phyloP scores from a whole-genome alignment of 2,888 invertebrate species.

The Tenthredo amoena region DNA sequence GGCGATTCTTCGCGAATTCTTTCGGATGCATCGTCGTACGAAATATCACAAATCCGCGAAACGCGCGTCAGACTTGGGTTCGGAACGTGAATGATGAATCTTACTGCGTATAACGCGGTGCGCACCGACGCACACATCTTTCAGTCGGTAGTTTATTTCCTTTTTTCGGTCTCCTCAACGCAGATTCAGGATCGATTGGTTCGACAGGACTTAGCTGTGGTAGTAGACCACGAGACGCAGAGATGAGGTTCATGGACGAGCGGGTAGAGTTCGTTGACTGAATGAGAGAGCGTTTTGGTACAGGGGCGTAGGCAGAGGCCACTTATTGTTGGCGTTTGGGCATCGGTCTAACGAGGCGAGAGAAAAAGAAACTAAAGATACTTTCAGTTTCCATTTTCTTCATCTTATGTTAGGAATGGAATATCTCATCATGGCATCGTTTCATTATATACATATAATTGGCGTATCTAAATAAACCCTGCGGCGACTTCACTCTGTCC shows the following conservation, averaged over 20 bases:
- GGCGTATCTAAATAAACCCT: neutral
- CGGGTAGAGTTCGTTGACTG: slow-evolving; percentile 38
- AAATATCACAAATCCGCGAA: neutral
- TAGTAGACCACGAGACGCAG: slow-evolving; percentile 5
- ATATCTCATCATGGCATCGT: neutral
- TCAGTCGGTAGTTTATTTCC: neutral
- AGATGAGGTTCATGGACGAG: slow-evolving; percentile 35
- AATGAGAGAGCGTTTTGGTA: slow-evolving; percentile 19
- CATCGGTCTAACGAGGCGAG: neutral
- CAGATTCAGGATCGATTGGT: slow-evolving; percentile 41
- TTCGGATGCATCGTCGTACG: neutral
- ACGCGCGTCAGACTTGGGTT: neutral
- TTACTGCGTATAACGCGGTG: neutral
- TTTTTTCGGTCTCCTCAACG: neutral
- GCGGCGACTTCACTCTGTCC: neutral
- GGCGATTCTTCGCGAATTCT: neutral
- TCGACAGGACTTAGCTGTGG: slow-evolving; percentile 34
- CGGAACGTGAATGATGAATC: neutral
- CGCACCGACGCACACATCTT: neutral
- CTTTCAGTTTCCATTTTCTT: neutral
- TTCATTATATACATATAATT: neutral
- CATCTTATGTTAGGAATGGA: neutral
- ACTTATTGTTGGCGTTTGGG: neutral
- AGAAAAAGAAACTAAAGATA: neutral
- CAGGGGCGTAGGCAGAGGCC: slow-evolving; percentile 5